Conservation (phyloP, 2,797 vertebrate genomes). For the Coendou prehensilis region DNA sequence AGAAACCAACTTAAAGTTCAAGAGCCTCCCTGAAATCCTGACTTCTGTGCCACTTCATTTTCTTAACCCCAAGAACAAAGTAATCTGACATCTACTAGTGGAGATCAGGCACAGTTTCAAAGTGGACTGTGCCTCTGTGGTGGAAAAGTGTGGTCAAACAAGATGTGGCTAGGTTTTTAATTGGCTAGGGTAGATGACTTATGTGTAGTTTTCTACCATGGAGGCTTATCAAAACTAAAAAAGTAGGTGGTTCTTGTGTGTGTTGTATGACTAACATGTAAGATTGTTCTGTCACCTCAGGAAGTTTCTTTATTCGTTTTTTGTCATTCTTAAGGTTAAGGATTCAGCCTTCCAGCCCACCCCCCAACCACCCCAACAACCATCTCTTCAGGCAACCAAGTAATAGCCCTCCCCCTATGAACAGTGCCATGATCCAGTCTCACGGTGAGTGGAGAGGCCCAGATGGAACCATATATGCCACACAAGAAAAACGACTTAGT, state of each 20-base stretch:
- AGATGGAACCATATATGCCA: fast-evolving
- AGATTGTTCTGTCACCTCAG: background rate
- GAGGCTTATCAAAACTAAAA: background rate
- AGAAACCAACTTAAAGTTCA: background rate
- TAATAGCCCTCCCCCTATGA: constrained; percentile 95
- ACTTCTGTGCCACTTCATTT: background rate
- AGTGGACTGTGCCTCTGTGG: background rate
- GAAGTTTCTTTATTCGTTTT: constrained; percentile 6
- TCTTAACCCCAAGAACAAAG: background rate
- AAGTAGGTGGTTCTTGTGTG: background rate
- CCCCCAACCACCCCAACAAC: constrained; percentile 98
- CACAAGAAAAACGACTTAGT: background rate
- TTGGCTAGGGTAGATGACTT: background rate
- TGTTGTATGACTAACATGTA: background rate
- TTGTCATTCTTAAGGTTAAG: constrained; percentile 92
- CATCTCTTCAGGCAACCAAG: constrained; percentile 97
- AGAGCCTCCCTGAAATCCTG: background rate
- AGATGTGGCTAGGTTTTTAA: background rate
- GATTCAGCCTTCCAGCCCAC: constrained; percentile 98
- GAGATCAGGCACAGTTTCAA: background rate
- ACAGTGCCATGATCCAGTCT: constrained; percentile 93
- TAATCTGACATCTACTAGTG: background rate
- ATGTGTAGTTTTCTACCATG: background rate
- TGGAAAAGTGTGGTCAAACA: background rate
- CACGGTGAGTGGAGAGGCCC: constrained; percentile 91